Evolutionary conservation across 2,888 invertebrate genomes (phyloP), one percentile per base, ranked within the genome.

Genomic region (Oligia strigilis): DNA sequence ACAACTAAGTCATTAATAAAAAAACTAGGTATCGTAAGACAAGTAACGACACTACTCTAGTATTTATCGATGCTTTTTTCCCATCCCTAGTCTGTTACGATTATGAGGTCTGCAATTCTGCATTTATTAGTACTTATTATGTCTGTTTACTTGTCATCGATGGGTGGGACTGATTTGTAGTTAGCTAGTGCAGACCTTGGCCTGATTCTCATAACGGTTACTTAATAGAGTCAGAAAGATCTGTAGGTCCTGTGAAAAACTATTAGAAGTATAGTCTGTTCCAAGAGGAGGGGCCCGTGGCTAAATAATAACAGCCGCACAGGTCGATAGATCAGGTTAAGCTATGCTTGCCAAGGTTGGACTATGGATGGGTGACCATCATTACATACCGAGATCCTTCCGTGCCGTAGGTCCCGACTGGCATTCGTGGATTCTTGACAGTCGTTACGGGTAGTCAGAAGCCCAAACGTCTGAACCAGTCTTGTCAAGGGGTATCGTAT

Each of bases 201-300:
- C 64, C 80, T 74, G 14, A n/a, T 81, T 81, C 80, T 64, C 80
- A 65, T 80, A n/a, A 29, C 58, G 36, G 23, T 64, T 58, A 49
- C 60, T 58, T 4, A 19, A 70, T 23, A 2, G 13, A 70, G 6
- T 11, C 1, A 36, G 29, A 70, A 64, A 64, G 36, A 9, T 64
- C 36, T 36, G 17, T 36, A 36, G 36, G 29, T 29, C 29, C 29
- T 29, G 9, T 64, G 36, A 36, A 64, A 64, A 29, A 29, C 8
- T 36, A 36, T 64, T 17, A 62, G 62, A 29, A 17, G 19, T 55
- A 19, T 55, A 55, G 55, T 55, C 55, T 0, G 58, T 58, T 58
- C 17, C 29, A 29, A 29, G 29, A 29, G 29, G 29, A 29, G 29
- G 29, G 29, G 29, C 29, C 29, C 29, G 29, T 29, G 29, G 29